Conservation (phyloP, 2,797 vertebrate species). For the Leptoclinus maculatus region DNA sequence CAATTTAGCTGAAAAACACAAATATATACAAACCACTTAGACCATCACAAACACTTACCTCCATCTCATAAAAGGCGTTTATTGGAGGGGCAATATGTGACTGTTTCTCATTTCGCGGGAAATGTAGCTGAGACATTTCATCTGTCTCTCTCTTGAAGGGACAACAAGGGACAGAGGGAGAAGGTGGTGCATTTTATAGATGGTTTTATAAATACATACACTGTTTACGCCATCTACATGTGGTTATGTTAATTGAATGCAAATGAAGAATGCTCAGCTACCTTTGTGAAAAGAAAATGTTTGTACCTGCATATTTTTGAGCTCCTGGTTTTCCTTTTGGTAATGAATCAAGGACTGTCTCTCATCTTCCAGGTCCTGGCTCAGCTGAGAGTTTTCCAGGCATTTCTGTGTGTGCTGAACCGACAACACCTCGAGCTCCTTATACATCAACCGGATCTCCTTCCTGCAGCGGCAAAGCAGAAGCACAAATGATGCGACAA, state of each 20-base stretch:
- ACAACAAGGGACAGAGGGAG: neutral
- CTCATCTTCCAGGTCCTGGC: constrained; percentile 90
- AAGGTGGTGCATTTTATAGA: neutral
- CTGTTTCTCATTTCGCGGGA: constrained; percentile 83
- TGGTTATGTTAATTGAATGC: neutral
- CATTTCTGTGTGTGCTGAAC: constrained; percentile 96
- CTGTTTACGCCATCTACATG: neutral
- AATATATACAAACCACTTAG: neutral
- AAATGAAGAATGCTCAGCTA: neutral
- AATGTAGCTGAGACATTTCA: constrained; percentile 86
- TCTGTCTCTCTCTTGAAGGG: constrained; percentile 81
- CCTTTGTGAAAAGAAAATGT: neutral
- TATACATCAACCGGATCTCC: constrained; percentile 90
- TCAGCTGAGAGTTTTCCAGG: constrained; percentile 91
- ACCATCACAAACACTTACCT: constrained; percentile 76
- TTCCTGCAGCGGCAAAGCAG: constrained; percentile 81
- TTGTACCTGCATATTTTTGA: constrained; percentile 89
- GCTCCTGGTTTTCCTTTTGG: constrained; percentile 91
- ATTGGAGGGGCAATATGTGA: constrained; percentile 81
- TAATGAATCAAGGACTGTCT: constrained; percentile 87
- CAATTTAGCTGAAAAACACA: neutral
- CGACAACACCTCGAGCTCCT: constrained; percentile 92
- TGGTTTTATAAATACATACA: neutral
- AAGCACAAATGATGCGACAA: neutral
- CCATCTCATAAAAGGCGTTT: constrained; percentile 89